Evolutionary conservation across 2,113 vertebrate species (phyloP).

Genomic region (Ceyx melanurus): DNA sequence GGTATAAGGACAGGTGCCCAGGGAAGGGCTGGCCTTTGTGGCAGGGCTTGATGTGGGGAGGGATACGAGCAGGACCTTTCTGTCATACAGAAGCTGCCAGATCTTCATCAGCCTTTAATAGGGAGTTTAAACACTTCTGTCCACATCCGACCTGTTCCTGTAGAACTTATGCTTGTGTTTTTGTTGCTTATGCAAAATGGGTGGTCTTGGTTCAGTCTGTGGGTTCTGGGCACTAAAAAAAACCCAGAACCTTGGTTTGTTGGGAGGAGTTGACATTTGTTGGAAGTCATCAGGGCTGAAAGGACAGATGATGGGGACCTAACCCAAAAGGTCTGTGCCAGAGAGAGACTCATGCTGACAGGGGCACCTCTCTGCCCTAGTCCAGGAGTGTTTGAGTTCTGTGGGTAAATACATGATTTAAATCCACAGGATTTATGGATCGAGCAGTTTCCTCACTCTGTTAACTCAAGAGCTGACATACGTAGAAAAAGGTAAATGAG

Average conservation of each 20-base stretch:
- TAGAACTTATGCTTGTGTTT: neutral
- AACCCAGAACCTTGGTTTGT: neutral
- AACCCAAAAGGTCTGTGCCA: neutral
- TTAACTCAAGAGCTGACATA: slow-evolving; percentile 18
- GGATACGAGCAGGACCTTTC: neutral
- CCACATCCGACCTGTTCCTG: rapidly evolving
- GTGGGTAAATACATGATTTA: neutral
- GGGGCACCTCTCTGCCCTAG: neutral
- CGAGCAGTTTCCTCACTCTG: neutral
- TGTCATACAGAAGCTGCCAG: rapidly evolving
- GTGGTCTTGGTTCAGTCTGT: neutral
- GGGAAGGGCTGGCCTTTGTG: neutral
- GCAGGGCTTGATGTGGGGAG: neutral
- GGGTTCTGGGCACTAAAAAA: neutral
- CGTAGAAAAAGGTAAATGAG: neutral
- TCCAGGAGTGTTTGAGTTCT: neutral
- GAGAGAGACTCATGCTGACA: neutral
- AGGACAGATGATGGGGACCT: neutral
- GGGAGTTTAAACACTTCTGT: neutral
- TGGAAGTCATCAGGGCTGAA: neutral
- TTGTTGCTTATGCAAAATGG: neutral
- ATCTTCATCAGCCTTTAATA: neutral
- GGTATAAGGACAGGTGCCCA: neutral
- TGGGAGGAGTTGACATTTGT: neutral
- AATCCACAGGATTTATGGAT: neutral